These are phyloP conservation scores for Globia sparganii DNA, from an alignment of 2,888 invertebrate species.

Conservation along the genomic window DNA sequence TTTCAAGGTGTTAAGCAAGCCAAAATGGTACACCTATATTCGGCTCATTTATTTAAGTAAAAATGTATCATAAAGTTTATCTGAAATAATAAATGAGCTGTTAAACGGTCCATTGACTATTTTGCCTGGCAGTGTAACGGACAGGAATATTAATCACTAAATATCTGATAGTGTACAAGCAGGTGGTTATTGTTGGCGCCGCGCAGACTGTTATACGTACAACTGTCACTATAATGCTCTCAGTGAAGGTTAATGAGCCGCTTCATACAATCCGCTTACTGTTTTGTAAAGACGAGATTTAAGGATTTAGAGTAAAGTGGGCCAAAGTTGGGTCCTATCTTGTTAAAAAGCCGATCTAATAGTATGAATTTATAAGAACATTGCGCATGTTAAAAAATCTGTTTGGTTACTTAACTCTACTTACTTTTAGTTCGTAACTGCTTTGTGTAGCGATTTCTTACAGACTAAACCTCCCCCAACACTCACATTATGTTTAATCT, in stretches of 20 bases:
- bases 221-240: background rate
- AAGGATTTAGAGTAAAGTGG: background rate
- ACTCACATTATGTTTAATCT: no score
- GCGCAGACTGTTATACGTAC: background rate
- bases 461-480: no score
- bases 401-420: no score
- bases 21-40: conserved; percentile 11
- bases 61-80: conserved; percentile 4
- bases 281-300: background rate
- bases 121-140: background rate
- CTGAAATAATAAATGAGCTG: conserved; percentile 22
- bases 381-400: no score
- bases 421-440: no score
- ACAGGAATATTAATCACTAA: conserved; percentile 18
- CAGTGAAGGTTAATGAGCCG: background rate
- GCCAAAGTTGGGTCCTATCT: background rate
- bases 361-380: no score
- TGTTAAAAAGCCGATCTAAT: background rate
- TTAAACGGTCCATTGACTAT: conserved; percentile 11
- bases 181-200: background rate
- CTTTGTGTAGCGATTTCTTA: no score
- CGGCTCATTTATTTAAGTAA: conserved; percentile 7
- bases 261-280: background rate
- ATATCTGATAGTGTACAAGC: conserved; percentile 1
- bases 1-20: conserved; percentile 9